These are phyloP conservation scores for Mobula hypostoma DNA, from an alignment of 2,113 vertebrate species.

Conservation along the genomic window DNA sequence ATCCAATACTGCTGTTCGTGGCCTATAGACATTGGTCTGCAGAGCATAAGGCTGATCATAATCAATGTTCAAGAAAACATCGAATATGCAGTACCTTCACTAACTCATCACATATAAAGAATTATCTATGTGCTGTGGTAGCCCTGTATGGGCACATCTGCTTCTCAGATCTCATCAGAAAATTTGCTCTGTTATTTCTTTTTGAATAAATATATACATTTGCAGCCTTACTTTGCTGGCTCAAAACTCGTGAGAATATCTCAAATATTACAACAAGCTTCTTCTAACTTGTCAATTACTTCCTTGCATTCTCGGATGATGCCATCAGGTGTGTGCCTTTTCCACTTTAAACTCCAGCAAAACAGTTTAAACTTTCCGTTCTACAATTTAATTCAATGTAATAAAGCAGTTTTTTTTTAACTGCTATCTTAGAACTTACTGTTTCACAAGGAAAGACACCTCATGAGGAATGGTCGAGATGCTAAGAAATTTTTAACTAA, in stretches of 20 bases:
- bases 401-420: no score
- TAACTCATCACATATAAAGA: no score
- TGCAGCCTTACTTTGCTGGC: background rate
- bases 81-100: no score
- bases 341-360: background rate
- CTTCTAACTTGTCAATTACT: background rate
- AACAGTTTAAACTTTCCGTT: background rate
- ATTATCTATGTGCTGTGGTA: no score
- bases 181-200: background rate
- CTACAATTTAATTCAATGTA: background rate
- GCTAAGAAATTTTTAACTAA: background rate
- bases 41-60: no score
- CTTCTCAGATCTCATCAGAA: no score
- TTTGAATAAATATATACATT: background rate
- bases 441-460: background rate
- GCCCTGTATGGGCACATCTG: no score
- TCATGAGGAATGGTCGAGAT: background rate
- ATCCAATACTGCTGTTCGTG: no score
- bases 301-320: background rate
- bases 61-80: no score
- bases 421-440: background rate
- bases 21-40: no score
- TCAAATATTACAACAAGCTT: background rate
- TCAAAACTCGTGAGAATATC: background rate
- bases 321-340: background rate